A percentile compares a stretch with the other conserved stretches of the same genome.
Conservation (phyloP, 2,113 vertebrate species). For the Sylvietta virens region DNA sequence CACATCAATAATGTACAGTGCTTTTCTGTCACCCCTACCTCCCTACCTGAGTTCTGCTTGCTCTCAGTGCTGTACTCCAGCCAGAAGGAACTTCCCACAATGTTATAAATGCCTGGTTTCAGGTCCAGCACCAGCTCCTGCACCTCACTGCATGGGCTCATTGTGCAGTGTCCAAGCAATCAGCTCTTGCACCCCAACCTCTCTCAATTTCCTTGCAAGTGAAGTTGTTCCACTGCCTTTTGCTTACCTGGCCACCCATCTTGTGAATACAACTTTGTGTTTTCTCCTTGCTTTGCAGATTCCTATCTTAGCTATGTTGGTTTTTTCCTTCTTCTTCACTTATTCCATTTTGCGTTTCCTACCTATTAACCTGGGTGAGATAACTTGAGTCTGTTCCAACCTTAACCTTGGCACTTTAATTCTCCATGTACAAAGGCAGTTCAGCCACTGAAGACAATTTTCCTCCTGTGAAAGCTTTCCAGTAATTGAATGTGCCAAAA, state of each 20-base stretch:
- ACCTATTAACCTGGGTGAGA: background rate
- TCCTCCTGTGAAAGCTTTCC: slow-evolving; percentile 20
- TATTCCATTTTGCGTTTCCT: background rate
- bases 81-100: background rate
- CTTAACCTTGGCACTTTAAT: background rate
- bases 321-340: background rate
- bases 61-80: background rate
- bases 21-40: background rate
- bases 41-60: background rate
- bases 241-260: background rate
- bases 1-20: background rate
- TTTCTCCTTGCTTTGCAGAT: slow-evolving; percentile 31
- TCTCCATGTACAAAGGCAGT: background rate
- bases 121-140: background rate
- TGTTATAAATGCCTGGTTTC: background rate
- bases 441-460: slow-evolving; percentile 22
- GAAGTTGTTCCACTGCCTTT: background rate
- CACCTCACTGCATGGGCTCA: background rate
- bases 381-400: background rate
- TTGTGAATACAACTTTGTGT: background rate
- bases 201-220: background rate
- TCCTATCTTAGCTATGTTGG: background rate
- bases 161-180: background rate
- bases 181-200: accelerated
- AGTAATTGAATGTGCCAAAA: background rate